A percentile compares a stretch with the other conserved stretches of the same genome.
phyloP scores from a whole-genome alignment of 2,113 vertebrate genomes.

The Sminthopsis crassicaudata region DNA sequence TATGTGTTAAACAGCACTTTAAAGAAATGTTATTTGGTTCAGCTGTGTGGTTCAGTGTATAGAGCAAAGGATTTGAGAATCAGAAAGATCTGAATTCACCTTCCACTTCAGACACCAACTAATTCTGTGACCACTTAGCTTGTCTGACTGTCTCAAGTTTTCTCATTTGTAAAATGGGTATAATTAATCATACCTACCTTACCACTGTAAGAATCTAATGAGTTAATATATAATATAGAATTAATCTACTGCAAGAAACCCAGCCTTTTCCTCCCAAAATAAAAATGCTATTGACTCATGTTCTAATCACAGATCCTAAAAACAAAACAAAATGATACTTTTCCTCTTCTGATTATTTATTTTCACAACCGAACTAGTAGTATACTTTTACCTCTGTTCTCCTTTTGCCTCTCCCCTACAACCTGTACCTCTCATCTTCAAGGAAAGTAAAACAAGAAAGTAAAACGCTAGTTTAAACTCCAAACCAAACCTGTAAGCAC shows the following conservation, averaged over 20 bases:
- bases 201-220: neutral
- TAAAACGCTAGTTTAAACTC: neutral
- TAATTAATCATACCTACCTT: neutral
- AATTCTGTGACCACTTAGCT: neutral
- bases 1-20: too few species aligned
- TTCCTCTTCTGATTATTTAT: neutral
- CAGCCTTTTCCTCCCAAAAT: too few species aligned
- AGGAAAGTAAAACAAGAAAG: neutral
- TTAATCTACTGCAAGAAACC: conserved; percentile 10
- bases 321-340: neutral
- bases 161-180: neutral
- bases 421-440: neutral
- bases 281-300: neutral
- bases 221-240: neutral
- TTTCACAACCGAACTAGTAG: neutral
- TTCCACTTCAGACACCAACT: too few species aligned
- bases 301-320: neutral
- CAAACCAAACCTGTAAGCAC: conserved; percentile 38
- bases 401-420: neutral
- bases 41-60: neutral
- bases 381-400: neutral
- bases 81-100: too few species aligned
- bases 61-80: too few species aligned
- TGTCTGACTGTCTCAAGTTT: neutral
- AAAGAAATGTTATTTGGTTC: neutral